Conservation (phyloP, 1,140 invertebrate species). For the Calliphora vicina region DNA sequence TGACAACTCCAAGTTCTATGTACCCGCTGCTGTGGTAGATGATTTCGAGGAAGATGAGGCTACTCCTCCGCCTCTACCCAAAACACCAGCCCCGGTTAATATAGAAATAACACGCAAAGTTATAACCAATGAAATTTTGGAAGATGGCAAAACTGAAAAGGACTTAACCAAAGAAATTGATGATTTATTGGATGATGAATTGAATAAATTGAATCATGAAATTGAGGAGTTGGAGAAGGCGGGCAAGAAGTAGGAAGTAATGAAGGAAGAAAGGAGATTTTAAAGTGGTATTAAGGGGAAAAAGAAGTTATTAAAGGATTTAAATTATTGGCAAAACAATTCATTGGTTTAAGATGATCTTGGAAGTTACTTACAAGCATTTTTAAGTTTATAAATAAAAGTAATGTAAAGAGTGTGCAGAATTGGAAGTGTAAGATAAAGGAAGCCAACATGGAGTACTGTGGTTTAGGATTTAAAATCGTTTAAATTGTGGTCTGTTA, state of each 20-base stretch:
- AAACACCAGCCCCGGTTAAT: slow-evolving; percentile 55
- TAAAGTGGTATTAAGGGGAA: neutral
- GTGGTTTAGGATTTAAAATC: no score
- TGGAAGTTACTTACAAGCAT: no score
- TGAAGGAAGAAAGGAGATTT: neutral
- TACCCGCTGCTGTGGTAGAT: slow-evolving; percentile 44
- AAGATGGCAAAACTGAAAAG: slow-evolving; percentile 52
- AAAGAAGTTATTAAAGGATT: no score
- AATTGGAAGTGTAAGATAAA: no score
- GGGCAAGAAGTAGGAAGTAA: neutral
- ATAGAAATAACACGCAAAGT: slow-evolving; percentile 58
- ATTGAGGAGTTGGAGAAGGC: neutral
- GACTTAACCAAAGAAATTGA: slow-evolving; percentile 58
- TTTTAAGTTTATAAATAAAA: no score
- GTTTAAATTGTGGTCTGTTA: no score
- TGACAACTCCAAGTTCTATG: slow-evolving; percentile 60
- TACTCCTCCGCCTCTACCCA: slow-evolving; percentile 46
- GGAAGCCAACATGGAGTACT: no score
- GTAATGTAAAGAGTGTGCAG: no score
- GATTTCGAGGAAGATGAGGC: neutral
- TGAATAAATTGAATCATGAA: slow-evolving; percentile 51
- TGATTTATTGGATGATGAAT: slow-evolving; percentile 58
- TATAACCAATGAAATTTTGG: slow-evolving; percentile 56
- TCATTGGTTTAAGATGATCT: no score
- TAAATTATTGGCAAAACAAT: no score